These are phyloP conservation scores for Cheilosia scutellata DNA, from an alignment of 2,888 invertebrate species.

Conservation along the genomic window DNA sequence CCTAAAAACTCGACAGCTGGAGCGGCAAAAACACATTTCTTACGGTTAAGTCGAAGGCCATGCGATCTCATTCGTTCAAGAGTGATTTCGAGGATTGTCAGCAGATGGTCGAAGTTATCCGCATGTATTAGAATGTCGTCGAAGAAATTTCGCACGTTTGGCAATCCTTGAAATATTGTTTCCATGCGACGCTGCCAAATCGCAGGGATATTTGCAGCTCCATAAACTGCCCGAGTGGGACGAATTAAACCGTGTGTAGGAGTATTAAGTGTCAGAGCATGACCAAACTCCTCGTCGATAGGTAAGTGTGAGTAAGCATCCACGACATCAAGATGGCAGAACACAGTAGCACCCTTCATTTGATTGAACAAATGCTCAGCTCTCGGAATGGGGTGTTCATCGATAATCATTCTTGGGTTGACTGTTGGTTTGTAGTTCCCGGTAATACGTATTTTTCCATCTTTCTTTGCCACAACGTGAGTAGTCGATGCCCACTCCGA, in stretches of 20 bases:
- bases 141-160: slow-evolving; percentile 22
- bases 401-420: slow-evolving; percentile 55
- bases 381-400: slow-evolving; percentile 54
- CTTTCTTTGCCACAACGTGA: slow-evolving; percentile 46
- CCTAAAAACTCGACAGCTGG: slow-evolving; percentile 49
- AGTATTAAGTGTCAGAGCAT: slow-evolving; percentile 35
- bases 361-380: slow-evolving; percentile 45
- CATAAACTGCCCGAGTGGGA: slow-evolving; percentile 62
- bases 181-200: slow-evolving; percentile 62
- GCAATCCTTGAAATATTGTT: neutral
- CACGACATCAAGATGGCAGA: slow-evolving; percentile 52
- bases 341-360: slow-evolving; percentile 36
- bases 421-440: slow-evolving; percentile 62
- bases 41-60: slow-evolving; percentile 45
- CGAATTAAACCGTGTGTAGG: slow-evolving; percentile 56
- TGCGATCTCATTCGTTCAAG: slow-evolving; percentile 4
- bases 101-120: slow-evolving; percentile 44
- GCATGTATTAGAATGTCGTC: slow-evolving; percentile 59
- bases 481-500: slow-evolving; percentile 63
- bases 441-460: slow-evolving; percentile 56
- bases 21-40: slow-evolving; percentile 56
- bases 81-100: neutral
- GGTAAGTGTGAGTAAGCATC: slow-evolving; percentile 62
- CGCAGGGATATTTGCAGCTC: slow-evolving; percentile 52
- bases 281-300: slow-evolving; percentile 54